Percentiles rank a stretch among this genome's conserved stretches.
Evolutionary conservation across 2,888 invertebrate species (phyloP).

Genomic region (Morpho achilles): DNA sequence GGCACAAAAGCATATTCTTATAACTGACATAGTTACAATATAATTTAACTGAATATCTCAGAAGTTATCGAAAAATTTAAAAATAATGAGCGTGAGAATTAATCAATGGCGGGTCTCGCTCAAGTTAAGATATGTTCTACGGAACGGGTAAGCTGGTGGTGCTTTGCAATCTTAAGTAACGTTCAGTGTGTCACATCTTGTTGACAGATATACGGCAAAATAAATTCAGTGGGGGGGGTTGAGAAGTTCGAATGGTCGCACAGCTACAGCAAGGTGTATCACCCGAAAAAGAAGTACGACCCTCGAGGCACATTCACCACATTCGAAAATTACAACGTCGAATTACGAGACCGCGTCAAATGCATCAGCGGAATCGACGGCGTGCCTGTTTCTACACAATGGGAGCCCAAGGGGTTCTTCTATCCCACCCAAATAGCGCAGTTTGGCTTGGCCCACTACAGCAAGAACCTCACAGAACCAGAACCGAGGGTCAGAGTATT

Average conservation of each 20-base stretch:
- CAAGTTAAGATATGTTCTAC: too few relatives aligned
- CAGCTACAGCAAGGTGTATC: slow-evolving; percentile 94
- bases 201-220: slow-evolving; percentile 78
- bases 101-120: too few relatives aligned
- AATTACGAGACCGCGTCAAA: slow-evolving; percentile 96
- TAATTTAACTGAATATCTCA: too few relatives aligned
- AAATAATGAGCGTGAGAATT: too few relatives aligned
- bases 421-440: slow-evolving; percentile 99
- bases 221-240: slow-evolving; percentile 84
- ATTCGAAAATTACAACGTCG: slow-evolving; percentile 98
- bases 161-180: background rate
- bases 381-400: slow-evolving; percentile 97
- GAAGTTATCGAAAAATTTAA: too few relatives aligned
- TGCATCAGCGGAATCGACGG: slow-evolving; percentile 96
- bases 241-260: slow-evolving; percentile 97
- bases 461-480: slow-evolving; percentile 93
- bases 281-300: slow-evolving; percentile 93
- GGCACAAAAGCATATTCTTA: too few relatives aligned
- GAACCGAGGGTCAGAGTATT: slow-evolving; percentile 84
- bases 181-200: background rate
- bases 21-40: too few relatives aligned
- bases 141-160: background rate
- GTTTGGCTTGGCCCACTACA: slow-evolving; percentile 97
- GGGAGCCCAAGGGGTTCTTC: slow-evolving; percentile 97
- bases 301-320: slow-evolving; percentile 95